phyloP scores from a whole-genome alignment of 2,888 invertebrate genomes.

The Notodonta ziczac region DNA sequence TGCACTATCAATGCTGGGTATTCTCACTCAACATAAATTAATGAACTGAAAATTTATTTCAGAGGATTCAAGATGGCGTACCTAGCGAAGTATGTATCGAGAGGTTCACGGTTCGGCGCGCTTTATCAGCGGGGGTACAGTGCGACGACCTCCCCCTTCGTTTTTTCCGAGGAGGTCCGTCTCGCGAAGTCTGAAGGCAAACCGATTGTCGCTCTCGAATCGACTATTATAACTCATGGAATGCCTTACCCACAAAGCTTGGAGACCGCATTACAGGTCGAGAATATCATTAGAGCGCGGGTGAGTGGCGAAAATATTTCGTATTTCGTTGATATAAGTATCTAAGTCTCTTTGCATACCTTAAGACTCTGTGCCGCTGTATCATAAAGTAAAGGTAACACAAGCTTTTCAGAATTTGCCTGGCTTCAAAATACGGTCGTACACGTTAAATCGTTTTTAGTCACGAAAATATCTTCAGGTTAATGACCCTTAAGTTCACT shows the following conservation, averaged over 20 bases:
- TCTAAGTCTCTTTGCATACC: not conserved
- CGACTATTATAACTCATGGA: conserved; percentile 99
- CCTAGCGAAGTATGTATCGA: conserved; percentile 52
- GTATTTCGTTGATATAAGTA: not conserved
- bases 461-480: no score
- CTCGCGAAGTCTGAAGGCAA: conserved; percentile 85
- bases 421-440: no score
- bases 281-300: conserved; percentile 89
- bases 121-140: conserved; percentile 47
- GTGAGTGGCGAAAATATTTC: conserved; percentile 67
- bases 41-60: conserved; percentile 49
- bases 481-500: no score
- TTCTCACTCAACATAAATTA: conserved; percentile 19
- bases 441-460: no score
- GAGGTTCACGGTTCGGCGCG: conserved; percentile 40
- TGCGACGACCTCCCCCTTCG: conserved; percentile 45
- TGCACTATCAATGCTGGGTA: no score
- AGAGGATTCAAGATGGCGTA: conserved; percentile 60
- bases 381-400: not conserved
- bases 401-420: not conserved
- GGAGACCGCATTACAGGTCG: conserved; percentile 92
- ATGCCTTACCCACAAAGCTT: conserved; percentile 98
- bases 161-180: conserved; percentile 86
- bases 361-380: not conserved
- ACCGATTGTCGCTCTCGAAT: conserved; percentile 97